These are phyloP conservation scores for Ostrea denselamellosa DNA, from an alignment of 1,140 invertebrate species.

Conservation along the genomic window DNA sequence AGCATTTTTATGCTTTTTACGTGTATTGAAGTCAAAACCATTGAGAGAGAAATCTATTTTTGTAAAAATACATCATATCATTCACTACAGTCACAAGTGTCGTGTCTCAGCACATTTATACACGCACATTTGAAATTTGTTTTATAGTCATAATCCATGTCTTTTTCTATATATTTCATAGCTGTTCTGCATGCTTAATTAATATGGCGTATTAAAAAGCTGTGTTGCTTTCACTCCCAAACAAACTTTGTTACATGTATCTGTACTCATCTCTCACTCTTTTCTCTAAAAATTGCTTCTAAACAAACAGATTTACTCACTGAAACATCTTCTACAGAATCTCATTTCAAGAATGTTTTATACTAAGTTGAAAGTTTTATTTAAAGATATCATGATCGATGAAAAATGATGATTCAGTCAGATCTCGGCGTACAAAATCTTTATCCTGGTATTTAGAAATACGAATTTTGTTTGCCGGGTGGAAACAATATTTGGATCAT, in stretches of 20 bases:
- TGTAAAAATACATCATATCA: background rate
- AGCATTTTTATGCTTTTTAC: too few species aligned
- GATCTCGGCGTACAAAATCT: slow-evolving; percentile 4
- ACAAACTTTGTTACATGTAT: slow-evolving; percentile 9
- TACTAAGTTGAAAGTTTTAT: background rate
- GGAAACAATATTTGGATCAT: background rate
- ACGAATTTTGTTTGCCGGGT: slow-evolving; percentile 27
- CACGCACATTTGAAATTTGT: background rate
- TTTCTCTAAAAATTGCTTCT: background rate
- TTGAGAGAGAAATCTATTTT: too few species aligned
- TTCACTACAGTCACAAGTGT: background rate
- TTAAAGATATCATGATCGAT: background rate
- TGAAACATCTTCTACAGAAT: background rate
- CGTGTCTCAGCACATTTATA: background rate
- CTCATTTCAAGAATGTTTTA: background rate
- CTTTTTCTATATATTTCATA: background rate
- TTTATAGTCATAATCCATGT: background rate
- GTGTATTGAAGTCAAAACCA: too few species aligned
- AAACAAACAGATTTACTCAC: background rate
- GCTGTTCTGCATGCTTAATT: slow-evolving; percentile 21
- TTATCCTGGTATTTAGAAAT: background rate
- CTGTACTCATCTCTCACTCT: background rate
- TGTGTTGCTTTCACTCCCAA: slow-evolving; percentile 29
- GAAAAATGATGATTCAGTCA: background rate
- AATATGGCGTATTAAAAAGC: background rate